Conservation (phyloP, 2,113 vertebrate species). For the Pomatostomus ruficeps region DNA sequence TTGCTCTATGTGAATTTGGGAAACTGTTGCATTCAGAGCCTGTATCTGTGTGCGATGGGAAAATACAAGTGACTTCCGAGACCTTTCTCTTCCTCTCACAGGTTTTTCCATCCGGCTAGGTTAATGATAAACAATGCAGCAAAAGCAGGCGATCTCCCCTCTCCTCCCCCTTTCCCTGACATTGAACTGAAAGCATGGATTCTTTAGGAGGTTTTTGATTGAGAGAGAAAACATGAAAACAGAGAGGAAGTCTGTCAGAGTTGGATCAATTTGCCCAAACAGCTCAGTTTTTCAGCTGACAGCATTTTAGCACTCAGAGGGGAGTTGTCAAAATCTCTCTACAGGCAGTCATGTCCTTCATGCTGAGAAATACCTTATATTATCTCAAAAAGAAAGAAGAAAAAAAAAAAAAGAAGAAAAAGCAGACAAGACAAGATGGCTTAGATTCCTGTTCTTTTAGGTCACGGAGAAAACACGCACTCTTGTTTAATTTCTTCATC, state of each 20-base stretch:
- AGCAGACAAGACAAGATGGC: neutral
- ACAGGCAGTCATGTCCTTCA: slow-evolving; percentile 47
- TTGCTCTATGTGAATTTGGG: neutral
- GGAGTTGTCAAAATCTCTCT: slow-evolving; percentile 68
- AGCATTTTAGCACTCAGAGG: slow-evolving; percentile 64
- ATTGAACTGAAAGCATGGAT: neutral
- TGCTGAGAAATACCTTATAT: slow-evolving; percentile 32
- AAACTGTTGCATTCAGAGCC: neutral
- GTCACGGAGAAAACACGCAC: neutral
- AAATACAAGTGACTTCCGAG: neutral
- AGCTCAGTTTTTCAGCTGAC: slow-evolving; percentile 49
- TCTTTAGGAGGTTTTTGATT: slow-evolving; percentile 49
- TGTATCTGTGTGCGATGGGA: fast-evolving
- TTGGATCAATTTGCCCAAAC: slow-evolving; percentile 51
- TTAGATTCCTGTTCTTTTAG: neutral
- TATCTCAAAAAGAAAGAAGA: slow-evolving; percentile 19
- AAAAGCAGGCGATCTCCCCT: neutral
- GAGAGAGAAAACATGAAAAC: slow-evolving; percentile 48
- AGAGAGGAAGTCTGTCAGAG: slow-evolving; percentile 50
- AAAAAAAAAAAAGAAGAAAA: neutral
- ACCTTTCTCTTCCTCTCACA: neutral
- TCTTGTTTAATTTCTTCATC: neutral
- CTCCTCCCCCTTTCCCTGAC: neutral
- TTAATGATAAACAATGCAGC: neutral
- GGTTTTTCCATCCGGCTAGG: neutral